These are phyloP conservation scores for Acropternis orthonyx DNA, from an alignment of 2,797 vertebrate species.

Conservation along the genomic window DNA sequence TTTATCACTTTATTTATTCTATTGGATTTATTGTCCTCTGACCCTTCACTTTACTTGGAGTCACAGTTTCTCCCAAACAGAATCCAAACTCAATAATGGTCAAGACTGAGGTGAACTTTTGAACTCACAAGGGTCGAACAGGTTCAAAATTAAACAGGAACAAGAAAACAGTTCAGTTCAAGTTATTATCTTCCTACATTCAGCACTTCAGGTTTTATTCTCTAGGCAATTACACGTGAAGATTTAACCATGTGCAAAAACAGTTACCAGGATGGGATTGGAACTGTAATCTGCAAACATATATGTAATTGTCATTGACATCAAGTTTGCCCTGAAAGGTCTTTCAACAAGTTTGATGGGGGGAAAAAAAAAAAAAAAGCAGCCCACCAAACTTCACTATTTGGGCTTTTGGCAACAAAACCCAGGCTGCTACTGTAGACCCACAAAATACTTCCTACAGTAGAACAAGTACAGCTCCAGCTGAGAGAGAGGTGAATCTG, in stretches of 20 bases:
- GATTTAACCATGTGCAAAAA: constrained; percentile 33
- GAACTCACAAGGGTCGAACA: not conserved
- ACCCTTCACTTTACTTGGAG: not conserved
- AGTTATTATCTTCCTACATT: constrained; percentile 3
- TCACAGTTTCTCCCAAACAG: not conserved
- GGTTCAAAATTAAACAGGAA: constrained; percentile 39
- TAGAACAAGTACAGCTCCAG: not conserved
- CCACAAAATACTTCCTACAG: not conserved
- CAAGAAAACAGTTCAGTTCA: constrained; percentile 1
- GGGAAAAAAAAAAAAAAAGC: not conserved
- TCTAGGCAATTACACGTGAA: not conserved
- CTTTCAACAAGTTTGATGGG: constrained; percentile 24
- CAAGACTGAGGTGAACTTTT: constrained; percentile 41
- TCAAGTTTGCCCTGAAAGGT: not conserved
- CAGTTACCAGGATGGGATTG: constrained; percentile 11
- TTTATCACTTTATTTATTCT: constrained; percentile 52
- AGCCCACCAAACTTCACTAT: not conserved
- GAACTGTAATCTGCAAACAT: constrained; percentile 4
- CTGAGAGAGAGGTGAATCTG: constrained; percentile 16
- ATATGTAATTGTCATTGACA: constrained; percentile 22
- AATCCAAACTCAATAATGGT: constrained; percentile 50
- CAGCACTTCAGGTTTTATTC: constrained; percentile 1
- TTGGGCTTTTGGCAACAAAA: constrained; percentile 9
- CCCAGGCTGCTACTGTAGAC: not conserved
- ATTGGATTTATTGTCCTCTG: constrained; percentile 52